phyloP scores from a whole-genome alignment of 2,888 invertebrate species.

The Spicauda simplicius region DNA sequence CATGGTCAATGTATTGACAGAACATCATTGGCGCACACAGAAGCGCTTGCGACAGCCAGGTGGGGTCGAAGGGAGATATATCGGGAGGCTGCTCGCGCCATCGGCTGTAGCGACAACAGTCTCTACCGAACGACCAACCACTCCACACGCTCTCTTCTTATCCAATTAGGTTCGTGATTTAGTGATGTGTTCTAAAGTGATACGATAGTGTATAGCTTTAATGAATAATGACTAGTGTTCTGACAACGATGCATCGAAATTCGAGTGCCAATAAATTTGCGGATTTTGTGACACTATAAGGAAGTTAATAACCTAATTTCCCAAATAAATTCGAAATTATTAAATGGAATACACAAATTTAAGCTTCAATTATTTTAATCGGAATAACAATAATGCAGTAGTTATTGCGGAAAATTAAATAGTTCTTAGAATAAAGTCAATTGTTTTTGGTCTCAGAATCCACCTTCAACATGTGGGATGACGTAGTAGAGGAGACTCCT shows the following conservation, averaged over 20 bases:
- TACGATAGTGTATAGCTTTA: slow-evolving; percentile 10
- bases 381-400: background rate
- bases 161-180: slow-evolving; percentile 70
- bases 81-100: slow-evolving; percentile 72
- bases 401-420: background rate
- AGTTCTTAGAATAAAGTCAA: slow-evolving; percentile 38
- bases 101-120: slow-evolving; percentile 65
- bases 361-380: background rate
- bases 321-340: background rate
- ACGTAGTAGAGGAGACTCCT: slow-evolving; percentile 77
- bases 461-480: slow-evolving; percentile 82
- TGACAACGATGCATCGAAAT: background rate
- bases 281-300: slow-evolving; percentile 13
- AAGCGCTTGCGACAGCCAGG: slow-evolving; percentile 73
- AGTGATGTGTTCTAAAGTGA: slow-evolving; percentile 42
- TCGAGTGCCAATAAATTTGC: slow-evolving; percentile 12
- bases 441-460: slow-evolving; percentile 63
- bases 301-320: slow-evolving; percentile 3
- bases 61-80: slow-evolving; percentile 80
- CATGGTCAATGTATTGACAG: slow-evolving; percentile 79
- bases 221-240: slow-evolving; percentile 14
- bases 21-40: slow-evolving; percentile 75
- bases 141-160: slow-evolving; percentile 72
- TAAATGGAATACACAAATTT: background rate
- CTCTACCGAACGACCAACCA: slow-evolving; percentile 76